Evolutionary conservation across 2,113 vertebrate genomes (phyloP).

Genomic region (Pipa parva): DNA sequence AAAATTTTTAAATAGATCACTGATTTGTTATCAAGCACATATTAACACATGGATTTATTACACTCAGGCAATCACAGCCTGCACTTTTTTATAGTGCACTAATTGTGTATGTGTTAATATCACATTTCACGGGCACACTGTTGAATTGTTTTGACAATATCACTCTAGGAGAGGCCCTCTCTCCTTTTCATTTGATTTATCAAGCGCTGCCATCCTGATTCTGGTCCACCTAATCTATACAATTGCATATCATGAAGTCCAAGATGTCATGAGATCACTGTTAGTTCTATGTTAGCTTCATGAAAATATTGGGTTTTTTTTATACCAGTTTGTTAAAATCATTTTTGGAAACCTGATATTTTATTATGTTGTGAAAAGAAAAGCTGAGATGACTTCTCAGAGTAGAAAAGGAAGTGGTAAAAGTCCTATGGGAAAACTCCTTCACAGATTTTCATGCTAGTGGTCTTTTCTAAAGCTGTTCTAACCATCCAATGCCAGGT

Average conservation of each 20-base stretch:
- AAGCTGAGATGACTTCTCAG: constrained; percentile 23
- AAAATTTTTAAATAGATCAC: too few relatives aligned
- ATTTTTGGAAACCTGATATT: constrained; percentile 4
- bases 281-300: not conserved
- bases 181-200: too few relatives aligned
- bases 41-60: too few relatives aligned
- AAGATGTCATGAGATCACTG: too few relatives aligned
- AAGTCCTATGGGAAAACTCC: constrained; percentile 5
- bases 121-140: too few relatives aligned
- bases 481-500: constrained; percentile 4
- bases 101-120: not conserved
- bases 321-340: not conserved
- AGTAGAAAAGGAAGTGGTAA: not conserved
- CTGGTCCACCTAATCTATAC: not conserved
- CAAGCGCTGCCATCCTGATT: not conserved
- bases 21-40: too few relatives aligned
- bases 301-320: not conserved
- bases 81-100: not conserved
- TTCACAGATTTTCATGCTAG: not conserved
- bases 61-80: not conserved
- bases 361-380: not conserved
- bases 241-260: not conserved
- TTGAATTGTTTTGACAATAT: too few relatives aligned
- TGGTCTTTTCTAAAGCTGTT: constrained; percentile 13
- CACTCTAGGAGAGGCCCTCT: too few relatives aligned